Conservation (phyloP, 2,797 vertebrate species). For the Ispidina picta region DNA sequence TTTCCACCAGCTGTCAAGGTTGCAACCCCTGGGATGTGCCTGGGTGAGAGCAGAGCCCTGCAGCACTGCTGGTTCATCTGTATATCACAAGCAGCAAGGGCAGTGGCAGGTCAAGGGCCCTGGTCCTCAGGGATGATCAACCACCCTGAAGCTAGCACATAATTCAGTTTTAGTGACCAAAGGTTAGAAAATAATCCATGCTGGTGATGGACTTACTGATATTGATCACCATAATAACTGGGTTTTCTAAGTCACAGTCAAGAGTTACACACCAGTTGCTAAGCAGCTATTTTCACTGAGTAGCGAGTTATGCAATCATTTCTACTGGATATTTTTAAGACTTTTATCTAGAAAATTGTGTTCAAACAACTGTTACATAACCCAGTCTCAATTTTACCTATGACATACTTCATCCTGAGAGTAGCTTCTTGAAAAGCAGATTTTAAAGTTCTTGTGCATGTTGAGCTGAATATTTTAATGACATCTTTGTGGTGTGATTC, state of each 20-base stretch:
- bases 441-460: neutral
- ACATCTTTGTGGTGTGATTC: neutral
- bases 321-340: neutral
- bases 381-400: neutral
- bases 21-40: neutral
- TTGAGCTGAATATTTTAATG: neutral
- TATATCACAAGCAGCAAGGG: neutral
- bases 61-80: neutral
- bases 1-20: neutral
- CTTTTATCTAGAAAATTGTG: neutral
- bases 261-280: neutral
- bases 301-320: neutral
- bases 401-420: neutral
- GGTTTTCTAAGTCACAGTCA: neutral
- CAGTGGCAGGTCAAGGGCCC: neutral
- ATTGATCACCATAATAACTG: slow-evolving; percentile 4
- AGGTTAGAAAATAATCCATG: neutral
- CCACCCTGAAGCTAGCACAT: neutral
- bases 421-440: neutral
- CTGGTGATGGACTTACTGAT: neutral
- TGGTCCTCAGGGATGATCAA: neutral
- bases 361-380: neutral
- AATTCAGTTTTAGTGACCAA: slow-evolving; percentile 34
- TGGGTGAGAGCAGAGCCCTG: neutral
- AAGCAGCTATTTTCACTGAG: neutral